Evolutionary conservation across 2,113 vertebrate genomes (phyloP).

Genomic region (Seriola aureovittata): DNA sequence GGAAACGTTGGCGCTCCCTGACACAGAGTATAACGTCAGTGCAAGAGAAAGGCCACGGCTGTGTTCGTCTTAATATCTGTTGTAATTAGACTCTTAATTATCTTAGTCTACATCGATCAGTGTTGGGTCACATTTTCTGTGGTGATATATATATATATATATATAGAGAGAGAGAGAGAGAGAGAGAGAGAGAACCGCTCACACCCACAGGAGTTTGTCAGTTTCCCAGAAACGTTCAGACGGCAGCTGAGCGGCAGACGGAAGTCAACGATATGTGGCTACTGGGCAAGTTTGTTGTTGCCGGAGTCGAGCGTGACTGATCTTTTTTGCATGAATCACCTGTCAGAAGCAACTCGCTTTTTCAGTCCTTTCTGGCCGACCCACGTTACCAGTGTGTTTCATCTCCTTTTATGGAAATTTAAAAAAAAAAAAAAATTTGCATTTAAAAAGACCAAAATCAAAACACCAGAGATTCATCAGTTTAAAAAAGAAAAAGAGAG

Average conservation of each 20-base stretch:
- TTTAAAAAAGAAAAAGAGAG: background rate
- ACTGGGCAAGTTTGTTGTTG: background rate
- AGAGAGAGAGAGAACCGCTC: no score
- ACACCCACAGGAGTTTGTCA: conserved; percentile 9
- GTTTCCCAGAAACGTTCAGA: conserved; percentile 9
- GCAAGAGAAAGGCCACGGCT: conserved; percentile 1
- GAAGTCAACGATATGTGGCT: background rate
- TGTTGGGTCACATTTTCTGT: conserved; percentile 43
- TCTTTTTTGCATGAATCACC: background rate
- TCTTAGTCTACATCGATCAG: conserved; percentile 54
- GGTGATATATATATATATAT: background rate
- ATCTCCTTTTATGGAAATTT: conserved; percentile 11
- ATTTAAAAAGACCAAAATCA: background rate
- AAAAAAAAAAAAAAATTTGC: background rate
- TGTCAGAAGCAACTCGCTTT: conserved; percentile 8
- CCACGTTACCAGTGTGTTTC: background rate
- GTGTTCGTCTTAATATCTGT: background rate
- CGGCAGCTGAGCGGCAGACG: background rate
- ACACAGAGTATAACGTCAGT: conserved; percentile 28
- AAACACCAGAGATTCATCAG: background rate
- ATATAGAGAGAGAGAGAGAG: no score
- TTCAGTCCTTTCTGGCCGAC: conserved; percentile 11
- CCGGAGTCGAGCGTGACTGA: background rate
- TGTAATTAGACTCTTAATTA: conserved; percentile 26
- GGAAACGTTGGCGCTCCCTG: conserved; percentile 28